Conservation (phyloP, 2,113 vertebrate species). For the Proteles cristata region DNA sequence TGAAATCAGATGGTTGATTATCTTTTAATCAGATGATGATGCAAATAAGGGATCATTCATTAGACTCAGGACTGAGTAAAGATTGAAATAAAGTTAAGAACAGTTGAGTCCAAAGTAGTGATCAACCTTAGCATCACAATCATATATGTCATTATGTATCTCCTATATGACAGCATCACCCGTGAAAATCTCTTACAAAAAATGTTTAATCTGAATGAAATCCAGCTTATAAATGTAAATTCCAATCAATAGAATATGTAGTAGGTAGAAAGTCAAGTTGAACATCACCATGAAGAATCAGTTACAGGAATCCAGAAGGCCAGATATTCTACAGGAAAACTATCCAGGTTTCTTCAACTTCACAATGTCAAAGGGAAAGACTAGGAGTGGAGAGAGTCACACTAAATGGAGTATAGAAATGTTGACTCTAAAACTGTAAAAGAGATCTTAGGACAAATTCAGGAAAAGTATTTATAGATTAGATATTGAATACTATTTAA, state of each 20-base stretch:
- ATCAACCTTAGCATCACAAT: accelerated
- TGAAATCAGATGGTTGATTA: neutral
- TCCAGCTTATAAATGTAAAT: neutral
- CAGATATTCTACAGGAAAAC: neutral
- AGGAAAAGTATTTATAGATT: neutral
- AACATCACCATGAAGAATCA: neutral
- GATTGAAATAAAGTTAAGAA: neutral
- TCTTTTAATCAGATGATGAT: neutral
- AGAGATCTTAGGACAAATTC: neutral
- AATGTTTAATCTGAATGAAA: neutral
- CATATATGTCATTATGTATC: accelerated
- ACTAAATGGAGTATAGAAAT: neutral
- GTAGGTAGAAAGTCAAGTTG: neutral
- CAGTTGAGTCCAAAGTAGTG: no score
- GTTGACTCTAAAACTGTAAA: neutral
- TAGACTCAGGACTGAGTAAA: neutral
- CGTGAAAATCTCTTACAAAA: neutral
- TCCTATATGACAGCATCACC: neutral
- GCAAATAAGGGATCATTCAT: neutral
- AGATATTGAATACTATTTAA: neutral
- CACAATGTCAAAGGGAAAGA: neutral
- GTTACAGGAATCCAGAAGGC: neutral
- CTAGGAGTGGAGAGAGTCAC: neutral
- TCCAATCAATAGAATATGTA: neutral
- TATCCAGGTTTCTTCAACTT: neutral